phyloP scores from a whole-genome alignment of 2,797 vertebrate species.

The Gobionotothen gibberifrons region DNA sequence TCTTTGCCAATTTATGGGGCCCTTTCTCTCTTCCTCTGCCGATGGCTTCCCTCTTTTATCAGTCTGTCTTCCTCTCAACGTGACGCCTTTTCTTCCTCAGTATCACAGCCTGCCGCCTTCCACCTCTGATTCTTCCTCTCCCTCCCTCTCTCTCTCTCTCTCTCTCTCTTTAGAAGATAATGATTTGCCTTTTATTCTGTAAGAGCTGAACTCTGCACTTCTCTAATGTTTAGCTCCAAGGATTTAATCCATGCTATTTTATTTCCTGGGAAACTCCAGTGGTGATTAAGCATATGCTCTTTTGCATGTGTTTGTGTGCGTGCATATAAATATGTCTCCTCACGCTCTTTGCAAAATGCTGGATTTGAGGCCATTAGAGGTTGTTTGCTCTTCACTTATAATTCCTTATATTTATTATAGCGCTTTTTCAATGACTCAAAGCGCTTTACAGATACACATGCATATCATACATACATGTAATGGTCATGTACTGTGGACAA shows the following conservation, averaged over 20 bases:
- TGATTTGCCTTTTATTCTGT: slow-evolving; percentile 66
- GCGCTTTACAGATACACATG: too few relatives aligned
- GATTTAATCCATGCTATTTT: slow-evolving; percentile 71
- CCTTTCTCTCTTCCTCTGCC: slow-evolving; percentile 64
- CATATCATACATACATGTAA: too few relatives aligned
- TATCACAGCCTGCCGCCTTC: slow-evolving; percentile 67
- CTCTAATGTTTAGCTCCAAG: slow-evolving; percentile 72
- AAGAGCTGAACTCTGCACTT: slow-evolving; percentile 79
- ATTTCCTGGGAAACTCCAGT: slow-evolving; percentile 73
- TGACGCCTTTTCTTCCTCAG: slow-evolving; percentile 64
- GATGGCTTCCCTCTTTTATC: slow-evolving; percentile 72
- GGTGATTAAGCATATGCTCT: slow-evolving; percentile 70
- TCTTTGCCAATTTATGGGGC: slow-evolving; percentile 76
- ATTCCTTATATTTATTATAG: too few relatives aligned
- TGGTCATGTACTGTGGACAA: too few relatives aligned
- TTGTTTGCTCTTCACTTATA: slow-evolving; percentile 10
- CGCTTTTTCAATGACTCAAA: too few relatives aligned
- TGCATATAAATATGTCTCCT: slow-evolving; percentile 47
- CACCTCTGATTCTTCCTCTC: slow-evolving; percentile 63
- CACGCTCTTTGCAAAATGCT: slow-evolving; percentile 78
- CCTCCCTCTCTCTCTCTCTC: slow-evolving; percentile 28
- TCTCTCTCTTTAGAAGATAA: slow-evolving; percentile 58
- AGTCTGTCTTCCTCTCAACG: slow-evolving; percentile 66
- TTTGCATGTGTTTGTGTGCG: slow-evolving; percentile 34
- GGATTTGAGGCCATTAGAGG: slow-evolving; percentile 32